Conservation (phyloP, 2,888 invertebrate genomes). For the Megamerina dolium region DNA sequence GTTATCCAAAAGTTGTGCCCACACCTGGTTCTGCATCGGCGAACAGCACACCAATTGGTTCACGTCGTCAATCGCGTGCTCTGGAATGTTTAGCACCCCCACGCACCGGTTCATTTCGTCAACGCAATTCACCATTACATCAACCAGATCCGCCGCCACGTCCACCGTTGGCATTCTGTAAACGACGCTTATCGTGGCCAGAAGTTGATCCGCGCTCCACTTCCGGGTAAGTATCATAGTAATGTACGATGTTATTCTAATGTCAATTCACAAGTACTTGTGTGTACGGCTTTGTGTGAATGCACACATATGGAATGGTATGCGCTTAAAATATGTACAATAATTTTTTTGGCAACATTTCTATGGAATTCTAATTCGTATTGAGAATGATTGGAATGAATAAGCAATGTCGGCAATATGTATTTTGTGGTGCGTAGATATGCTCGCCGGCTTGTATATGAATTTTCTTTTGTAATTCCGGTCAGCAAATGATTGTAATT, state of each 20-base stretch:
- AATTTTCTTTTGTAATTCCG: too few relatives aligned
- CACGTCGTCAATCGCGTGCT: constrained; percentile 55
- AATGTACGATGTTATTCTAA: neutral
- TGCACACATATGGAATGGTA: neutral
- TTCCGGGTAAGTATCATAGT: constrained; percentile 62
- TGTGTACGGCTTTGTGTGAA: neutral
- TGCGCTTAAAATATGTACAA: neutral
- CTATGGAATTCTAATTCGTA: too few relatives aligned
- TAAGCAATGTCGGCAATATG: too few relatives aligned
- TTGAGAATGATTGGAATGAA: too few relatives aligned
- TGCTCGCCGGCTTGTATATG: too few relatives aligned
- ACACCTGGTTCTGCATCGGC: constrained; percentile 52
- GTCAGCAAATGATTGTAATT: too few relatives aligned
- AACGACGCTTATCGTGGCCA: constrained; percentile 74
- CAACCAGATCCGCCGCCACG: constrained; percentile 54
- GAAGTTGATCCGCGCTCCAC: constrained; percentile 78
- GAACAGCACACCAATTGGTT: constrained; percentile 36
- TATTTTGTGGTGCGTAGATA: too few relatives aligned
- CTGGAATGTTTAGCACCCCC: constrained; percentile 59
- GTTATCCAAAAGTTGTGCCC: constrained; percentile 69
- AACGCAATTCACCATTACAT: constrained; percentile 45
- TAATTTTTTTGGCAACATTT: too few relatives aligned
- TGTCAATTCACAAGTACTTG: neutral
- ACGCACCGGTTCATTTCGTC: constrained; percentile 57
- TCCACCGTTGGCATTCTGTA: constrained; percentile 69